phyloP scores from a whole-genome alignment of 2,888 invertebrate genomes.

The Choreutis nemorana region DNA sequence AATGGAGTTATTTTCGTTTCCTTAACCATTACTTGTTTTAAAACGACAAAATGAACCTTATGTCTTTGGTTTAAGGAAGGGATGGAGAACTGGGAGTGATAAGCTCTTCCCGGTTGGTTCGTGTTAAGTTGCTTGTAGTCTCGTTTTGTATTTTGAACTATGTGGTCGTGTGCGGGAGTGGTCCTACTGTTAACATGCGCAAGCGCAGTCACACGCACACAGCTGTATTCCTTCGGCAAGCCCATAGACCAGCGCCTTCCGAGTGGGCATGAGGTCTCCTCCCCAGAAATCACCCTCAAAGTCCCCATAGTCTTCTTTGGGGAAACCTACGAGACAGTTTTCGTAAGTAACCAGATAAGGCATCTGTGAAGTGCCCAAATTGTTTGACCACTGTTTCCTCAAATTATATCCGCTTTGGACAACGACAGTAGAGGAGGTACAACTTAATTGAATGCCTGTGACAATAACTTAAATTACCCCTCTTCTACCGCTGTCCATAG shows the following conservation, averaged over 20 bases:
- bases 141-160: constrained; percentile 22
- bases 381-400: no score
- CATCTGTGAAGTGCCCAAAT: no score
- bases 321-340: constrained; percentile 76
- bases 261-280: constrained; percentile 68
- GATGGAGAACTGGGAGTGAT: no score
- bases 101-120: constrained; percentile 1
- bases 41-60: no score
- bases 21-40: no score
- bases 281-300: constrained; percentile 69
- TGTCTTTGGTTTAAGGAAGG: no score
- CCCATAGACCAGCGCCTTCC: constrained; percentile 63
- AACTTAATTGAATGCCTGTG: no score
- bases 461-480: no score
- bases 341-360: constrained; percentile 81
- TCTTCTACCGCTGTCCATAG: no score
- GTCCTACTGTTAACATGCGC: constrained; percentile 31
- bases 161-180: constrained; percentile 53
- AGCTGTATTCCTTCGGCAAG: constrained; percentile 69
- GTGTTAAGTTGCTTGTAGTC: constrained; percentile 21
- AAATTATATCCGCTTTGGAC: constrained; percentile 4
- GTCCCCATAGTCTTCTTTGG: constrained; percentile 85
- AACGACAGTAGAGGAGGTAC: no score
- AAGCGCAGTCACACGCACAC: constrained; percentile 53
- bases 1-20: no score